Conservation (phyloP, 2,113 vertebrate species). For the Leucosticte australis region DNA sequence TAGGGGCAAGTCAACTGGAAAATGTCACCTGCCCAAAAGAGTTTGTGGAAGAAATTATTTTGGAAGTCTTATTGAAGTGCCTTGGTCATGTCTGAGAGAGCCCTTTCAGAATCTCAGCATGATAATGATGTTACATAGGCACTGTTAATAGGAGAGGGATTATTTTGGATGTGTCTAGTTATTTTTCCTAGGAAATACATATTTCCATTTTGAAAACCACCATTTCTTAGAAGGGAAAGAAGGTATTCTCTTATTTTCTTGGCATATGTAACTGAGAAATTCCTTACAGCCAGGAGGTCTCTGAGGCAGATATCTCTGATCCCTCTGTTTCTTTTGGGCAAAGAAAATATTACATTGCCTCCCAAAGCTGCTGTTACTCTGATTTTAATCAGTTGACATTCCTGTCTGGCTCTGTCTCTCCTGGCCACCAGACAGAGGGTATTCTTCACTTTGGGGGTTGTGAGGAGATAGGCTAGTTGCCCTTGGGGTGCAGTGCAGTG, state of each 20-base stretch:
- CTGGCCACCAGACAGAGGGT: not conserved
- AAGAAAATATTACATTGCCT: not conserved
- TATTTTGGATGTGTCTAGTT: not conserved
- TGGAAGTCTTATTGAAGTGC: not conserved
- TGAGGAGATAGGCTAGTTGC: not conserved
- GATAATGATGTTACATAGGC: not conserved
- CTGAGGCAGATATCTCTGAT: not conserved
- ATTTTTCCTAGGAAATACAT: not conserved
- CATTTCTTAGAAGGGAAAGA: not conserved
- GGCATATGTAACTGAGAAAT: not conserved
- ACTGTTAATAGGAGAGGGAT: not conserved
- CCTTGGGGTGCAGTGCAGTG: not conserved
- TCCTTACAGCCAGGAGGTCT: not conserved
- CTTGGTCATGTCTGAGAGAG: not conserved
- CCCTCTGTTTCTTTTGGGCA: not conserved
- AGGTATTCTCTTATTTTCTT: not conserved
- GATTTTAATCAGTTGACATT: not conserved
- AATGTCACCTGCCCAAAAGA: not conserved
- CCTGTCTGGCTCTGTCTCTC: not conserved
- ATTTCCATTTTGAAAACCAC: not conserved
- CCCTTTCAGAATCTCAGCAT: not conserved
- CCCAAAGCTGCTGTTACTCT: not conserved
- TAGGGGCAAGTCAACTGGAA: not conserved
- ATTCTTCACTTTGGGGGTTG: not conserved
- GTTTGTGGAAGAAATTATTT: not conserved